Percentiles rank a stretch among this genome's conserved stretches.
These are phyloP conservation scores for Platycheirus rosarum DNA, from an alignment of 2,888 invertebrate genomes.

Conservation along the genomic window DNA sequence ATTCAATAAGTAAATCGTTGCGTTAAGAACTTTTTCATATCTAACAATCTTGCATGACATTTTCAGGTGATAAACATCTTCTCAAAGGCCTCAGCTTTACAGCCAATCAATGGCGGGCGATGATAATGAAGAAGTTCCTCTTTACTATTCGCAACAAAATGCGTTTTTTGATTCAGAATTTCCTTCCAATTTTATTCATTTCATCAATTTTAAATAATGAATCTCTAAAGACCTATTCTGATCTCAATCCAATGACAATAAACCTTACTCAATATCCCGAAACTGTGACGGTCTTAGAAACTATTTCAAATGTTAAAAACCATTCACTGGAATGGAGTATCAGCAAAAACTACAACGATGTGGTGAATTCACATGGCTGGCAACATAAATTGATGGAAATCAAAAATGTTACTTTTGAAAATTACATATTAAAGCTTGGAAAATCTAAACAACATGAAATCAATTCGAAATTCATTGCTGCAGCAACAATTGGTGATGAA, in stretches of 20 bases:
- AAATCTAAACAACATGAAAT: slow-evolving; percentile 80
- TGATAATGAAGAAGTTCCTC: slow-evolving; percentile 86
- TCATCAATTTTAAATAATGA: slow-evolving; percentile 78
- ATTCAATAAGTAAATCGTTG: slow-evolving; percentile 21
- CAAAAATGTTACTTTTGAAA: slow-evolving; percentile 53
- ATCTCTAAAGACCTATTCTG: slow-evolving; percentile 60
- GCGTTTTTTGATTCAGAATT: slow-evolving; percentile 86
- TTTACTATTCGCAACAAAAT: slow-evolving; percentile 87
- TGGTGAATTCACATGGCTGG: slow-evolving; percentile 75
- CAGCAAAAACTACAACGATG: slow-evolving; percentile 75
- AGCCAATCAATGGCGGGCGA: slow-evolving; percentile 86
- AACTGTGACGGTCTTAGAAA: slow-evolving; percentile 77
- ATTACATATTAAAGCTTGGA: slow-evolving; percentile 77
- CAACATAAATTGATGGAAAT: slow-evolving; percentile 74
- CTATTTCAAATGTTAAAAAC: neutral
- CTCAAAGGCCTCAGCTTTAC: slow-evolving; percentile 79
- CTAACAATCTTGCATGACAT: slow-evolving; percentile 39
- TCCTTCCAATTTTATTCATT: slow-evolving; percentile 86
- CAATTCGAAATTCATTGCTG: slow-evolving; percentile 84
- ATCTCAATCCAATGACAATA: slow-evolving; percentile 83
- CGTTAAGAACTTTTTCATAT: neutral
- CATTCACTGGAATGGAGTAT: slow-evolving; percentile 48
- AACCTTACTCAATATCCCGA: slow-evolving; percentile 76
- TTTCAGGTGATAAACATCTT: slow-evolving; percentile 75
- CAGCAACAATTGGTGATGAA: slow-evolving; percentile 83